These are phyloP conservation scores for Palythoa grandis DNA, from an alignment of 92 coral and sea anemone species.

Conservation along the genomic window DNA sequence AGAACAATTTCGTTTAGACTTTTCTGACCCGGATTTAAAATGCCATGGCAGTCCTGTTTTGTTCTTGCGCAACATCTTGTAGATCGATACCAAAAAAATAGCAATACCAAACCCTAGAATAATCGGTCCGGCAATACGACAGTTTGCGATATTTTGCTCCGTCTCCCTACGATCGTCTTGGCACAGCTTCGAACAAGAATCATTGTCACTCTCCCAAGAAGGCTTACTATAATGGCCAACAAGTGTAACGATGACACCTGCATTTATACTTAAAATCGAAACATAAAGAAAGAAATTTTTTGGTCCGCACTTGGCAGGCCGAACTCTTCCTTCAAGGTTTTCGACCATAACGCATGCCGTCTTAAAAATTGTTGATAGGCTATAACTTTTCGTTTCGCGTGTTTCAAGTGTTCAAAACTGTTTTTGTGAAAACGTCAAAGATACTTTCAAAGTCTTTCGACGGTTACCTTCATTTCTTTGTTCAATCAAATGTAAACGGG, in stretches of 20 bases:
- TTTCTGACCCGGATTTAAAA: conserved; percentile 16
- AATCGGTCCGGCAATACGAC: conserved; percentile 28
- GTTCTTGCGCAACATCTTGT: conserved; percentile 15
- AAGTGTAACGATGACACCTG: conserved; percentile 8
- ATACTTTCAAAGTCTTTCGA: no score
- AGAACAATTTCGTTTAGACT: not conserved
- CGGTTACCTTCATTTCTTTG: no score
- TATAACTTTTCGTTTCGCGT: not conserved
- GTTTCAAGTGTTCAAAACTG: not conserved
- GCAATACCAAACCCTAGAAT: conserved; percentile 17
- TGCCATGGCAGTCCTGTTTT: conserved; percentile 35
- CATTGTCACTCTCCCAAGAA: not conserved
- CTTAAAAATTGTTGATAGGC: not conserved
- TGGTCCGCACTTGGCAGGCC: conserved; percentile 32
- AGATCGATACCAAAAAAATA: conserved; percentile 3
- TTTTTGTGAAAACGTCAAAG: no score
- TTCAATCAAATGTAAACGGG: no score
- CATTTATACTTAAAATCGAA: not conserved
- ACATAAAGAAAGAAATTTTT: conserved; percentile 26
- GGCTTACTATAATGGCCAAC: conserved; percentile 43
- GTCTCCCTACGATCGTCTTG: conserved; percentile 8
- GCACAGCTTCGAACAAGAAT: conserved; percentile 23
- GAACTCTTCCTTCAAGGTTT: conserved; percentile 37
- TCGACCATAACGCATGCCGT: not conserved
- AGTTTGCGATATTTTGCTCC: conserved; percentile 23